These are phyloP conservation scores for Nesogale talazaci DNA, from an alignment of 2,113 vertebrate species.

Conservation along the genomic window DNA sequence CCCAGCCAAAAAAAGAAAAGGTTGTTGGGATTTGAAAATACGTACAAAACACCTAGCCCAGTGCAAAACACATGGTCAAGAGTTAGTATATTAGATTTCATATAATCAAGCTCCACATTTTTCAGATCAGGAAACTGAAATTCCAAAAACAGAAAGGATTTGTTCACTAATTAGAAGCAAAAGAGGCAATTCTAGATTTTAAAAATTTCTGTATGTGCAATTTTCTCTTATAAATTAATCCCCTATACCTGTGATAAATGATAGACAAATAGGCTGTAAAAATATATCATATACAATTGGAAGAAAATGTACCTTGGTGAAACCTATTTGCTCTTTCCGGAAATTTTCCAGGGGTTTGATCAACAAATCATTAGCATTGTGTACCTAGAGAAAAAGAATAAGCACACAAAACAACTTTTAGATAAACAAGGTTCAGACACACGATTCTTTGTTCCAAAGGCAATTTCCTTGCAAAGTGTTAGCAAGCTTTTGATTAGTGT, in stretches of 20 bases:
- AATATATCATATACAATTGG: background rate
- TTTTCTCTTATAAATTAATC: background rate
- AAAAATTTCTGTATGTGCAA: background rate
- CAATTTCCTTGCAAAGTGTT: slow-evolving; percentile 20
- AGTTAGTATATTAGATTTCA: background rate
- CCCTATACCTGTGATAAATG: background rate
- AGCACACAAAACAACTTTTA: slow-evolving; percentile 47
- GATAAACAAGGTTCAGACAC: slow-evolving; percentile 31
- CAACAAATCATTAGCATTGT: slow-evolving; percentile 96
- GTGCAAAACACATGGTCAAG: background rate
- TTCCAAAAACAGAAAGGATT: background rate
- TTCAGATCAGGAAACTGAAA: slow-evolving; percentile 27
- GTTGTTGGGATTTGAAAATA: background rate
- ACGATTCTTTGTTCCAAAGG: slow-evolving; percentile 2
- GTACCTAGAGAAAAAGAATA: slow-evolving; percentile 88
- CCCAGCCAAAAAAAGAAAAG: too few species aligned
- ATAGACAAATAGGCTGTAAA: background rate
- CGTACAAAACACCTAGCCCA: background rate
- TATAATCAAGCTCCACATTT: slow-evolving; percentile 34
- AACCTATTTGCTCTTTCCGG: slow-evolving; percentile 96
- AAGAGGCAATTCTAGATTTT: background rate
- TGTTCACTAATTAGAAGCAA: background rate
- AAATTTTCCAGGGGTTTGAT: slow-evolving; percentile 98
- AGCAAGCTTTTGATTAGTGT: background rate
- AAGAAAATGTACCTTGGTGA: slow-evolving; percentile 92